Evolutionary conservation across 1,140 invertebrate genomes (phyloP), one percentile per base, ranked within the genome.

Genomic region (Achroia grisella): DNA sequence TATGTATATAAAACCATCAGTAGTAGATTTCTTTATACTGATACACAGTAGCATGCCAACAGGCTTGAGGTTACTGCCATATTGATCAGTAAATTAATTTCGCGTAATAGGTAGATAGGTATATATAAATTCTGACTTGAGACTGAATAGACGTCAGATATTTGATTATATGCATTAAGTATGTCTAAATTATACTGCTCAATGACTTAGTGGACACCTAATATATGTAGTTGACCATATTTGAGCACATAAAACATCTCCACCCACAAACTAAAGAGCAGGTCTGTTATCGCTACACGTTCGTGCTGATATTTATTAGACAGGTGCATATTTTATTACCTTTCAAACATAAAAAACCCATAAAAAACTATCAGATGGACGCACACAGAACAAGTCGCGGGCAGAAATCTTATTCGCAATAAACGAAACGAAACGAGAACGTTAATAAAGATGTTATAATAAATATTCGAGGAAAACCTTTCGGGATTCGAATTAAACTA

Each of bases 401-500:
- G 45, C 48, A 56, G 56, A 68, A 74, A 76, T 76, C 66, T 70
- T 64, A 55, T 69, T 62, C 52, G 63, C 62, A 68, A 70, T 68
- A 78, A 78, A 74, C 68, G 59, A 55, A 49, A 60, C 56, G 63
- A 67, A 61, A 62, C 58, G 68, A 39, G 56, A 52, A 66, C 65
- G 76, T 80, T 81, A 82, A 84, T 85, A 81, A 81, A 76, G 81
- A 80, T 78, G 78, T 85, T 76, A 76, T 80, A 82, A 82, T 85
- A 85, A 85, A 85, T 85, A 82, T 77, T 48, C 31, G 39, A 47
- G 62, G 66, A 73, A 69, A 74, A 71, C 70, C 77, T 75, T 84
- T 73, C 64, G 70, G 73, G 71, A 73, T 70, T 72, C 67, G 71
- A 79, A 76, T 83, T 69, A 76, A 78, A 68, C 61, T 72, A 63